Evolutionary conservation across 2,113 vertebrate genomes (phyloP).

Genomic region (Naja naja): DNA sequence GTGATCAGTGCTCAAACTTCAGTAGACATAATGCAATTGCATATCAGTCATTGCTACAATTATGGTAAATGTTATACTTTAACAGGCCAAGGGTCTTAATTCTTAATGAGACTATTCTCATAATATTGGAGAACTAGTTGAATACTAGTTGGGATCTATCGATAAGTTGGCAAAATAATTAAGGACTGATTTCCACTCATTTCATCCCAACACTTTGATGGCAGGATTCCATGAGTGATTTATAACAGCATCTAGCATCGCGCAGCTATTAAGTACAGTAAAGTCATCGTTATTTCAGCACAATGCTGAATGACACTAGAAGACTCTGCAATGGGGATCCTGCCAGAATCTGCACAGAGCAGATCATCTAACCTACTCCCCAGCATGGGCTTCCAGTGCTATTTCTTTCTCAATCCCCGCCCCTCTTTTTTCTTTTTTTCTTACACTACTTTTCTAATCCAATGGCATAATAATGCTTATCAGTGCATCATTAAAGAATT

Average conservation of each 20-base stretch:
- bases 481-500: too few relatives aligned
- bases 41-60: not conserved
- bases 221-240: not conserved
- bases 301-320: not conserved
- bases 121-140: not conserved
- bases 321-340: not conserved
- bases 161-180: not conserved
- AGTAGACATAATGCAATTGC: not conserved
- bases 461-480: not conserved
- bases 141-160: not conserved
- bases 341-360: not conserved
- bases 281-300: not conserved
- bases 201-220: not conserved
- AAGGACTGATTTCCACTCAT: not conserved
- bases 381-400: not conserved
- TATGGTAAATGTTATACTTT: not conserved
- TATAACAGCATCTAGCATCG: not conserved
- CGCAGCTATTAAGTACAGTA: not conserved
- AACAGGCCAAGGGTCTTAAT: not conserved
- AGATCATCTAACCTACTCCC: not conserved
- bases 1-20: not conserved
- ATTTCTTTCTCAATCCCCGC: not conserved
- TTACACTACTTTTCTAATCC: not conserved
- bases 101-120: not conserved
- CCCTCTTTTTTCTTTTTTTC: not conserved